These are phyloP conservation scores for Xiphophorus maculatus DNA, from an alignment of 2,113 vertebrate genomes.

Conservation along the genomic window DNA sequence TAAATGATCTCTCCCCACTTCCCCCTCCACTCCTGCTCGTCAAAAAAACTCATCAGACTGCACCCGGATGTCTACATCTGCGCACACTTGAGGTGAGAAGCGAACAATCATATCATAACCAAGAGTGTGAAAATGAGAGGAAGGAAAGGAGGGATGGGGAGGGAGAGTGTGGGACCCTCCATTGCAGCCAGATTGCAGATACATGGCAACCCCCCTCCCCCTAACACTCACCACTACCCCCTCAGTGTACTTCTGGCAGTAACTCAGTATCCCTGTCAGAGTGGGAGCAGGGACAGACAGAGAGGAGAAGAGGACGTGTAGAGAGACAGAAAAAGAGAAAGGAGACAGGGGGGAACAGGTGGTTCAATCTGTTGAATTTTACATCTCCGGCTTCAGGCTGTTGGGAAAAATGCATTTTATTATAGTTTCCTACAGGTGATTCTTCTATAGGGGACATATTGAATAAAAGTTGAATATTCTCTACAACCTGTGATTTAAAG, in stretches of 20 bases:
- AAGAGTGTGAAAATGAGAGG: constrained; percentile 40
- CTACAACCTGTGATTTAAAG: constrained; percentile 29
- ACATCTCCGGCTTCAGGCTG: constrained; percentile 46
- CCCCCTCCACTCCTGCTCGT: constrained; percentile 26
- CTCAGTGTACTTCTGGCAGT: constrained; percentile 50
- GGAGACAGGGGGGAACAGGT: constrained; percentile 68
- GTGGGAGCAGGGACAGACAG: constrained; percentile 16
- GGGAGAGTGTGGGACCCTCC: constrained; percentile 44
- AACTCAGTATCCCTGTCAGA: constrained; percentile 54
- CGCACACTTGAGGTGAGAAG: constrained; percentile 48
- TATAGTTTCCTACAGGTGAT: constrained; percentile 19
- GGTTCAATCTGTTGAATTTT: constrained; percentile 79
- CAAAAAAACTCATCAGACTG: constrained; percentile 38
- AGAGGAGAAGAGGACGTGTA: background rate
- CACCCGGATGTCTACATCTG: constrained; percentile 50
- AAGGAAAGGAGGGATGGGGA: constrained; percentile 1
- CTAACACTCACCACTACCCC: constrained; percentile 16
- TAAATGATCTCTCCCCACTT: constrained; percentile 7
- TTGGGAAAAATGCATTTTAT: constrained; percentile 38
- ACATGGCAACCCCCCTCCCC: constrained; percentile 55
- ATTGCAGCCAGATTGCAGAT: constrained; percentile 78
- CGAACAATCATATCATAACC: constrained; percentile 62
- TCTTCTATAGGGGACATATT: constrained; percentile 45
- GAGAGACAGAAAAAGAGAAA: background rate
- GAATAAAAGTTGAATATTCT: constrained; percentile 44